Conservation (phyloP, 2,113 vertebrate genomes). For the Meles meles region DNA sequence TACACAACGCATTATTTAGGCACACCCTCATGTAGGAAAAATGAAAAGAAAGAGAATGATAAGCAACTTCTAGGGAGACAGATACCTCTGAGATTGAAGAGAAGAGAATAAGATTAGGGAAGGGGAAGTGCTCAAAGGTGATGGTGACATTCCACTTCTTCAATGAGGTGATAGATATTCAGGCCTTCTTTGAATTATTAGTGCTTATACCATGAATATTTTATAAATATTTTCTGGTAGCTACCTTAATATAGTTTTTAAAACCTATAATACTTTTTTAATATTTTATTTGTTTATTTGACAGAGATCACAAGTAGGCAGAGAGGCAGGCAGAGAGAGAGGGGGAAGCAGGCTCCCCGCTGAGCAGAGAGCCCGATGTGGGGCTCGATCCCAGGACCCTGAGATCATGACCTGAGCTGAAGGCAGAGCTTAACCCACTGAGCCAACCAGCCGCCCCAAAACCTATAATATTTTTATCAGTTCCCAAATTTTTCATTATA, state of each 20-base stretch:
- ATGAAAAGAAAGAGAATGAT: neutral
- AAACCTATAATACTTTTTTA: neutral
- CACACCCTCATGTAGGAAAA: neutral
- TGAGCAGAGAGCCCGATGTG: no score
- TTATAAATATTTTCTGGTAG: conserved; percentile 5
- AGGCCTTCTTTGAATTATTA: neutral
- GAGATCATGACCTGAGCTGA: no score
- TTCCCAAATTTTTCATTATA: neutral
- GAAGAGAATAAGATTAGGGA: neutral
- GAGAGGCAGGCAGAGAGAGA: no score
- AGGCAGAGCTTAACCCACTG: no score
- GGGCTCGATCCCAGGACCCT: no score
- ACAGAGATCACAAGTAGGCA: no score
- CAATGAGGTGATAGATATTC: neutral
- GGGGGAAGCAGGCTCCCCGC: no score
- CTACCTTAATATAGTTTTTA: neutral
- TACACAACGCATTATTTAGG: neutral
- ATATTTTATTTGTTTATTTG: no score
- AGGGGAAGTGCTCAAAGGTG: neutral
- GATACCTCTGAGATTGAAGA: neutral
- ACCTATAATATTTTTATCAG: neutral
- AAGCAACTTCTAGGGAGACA: neutral
- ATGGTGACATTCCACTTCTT: neutral
- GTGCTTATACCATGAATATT: neutral
- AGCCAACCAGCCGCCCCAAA: neutral